phyloP scores from a whole-genome alignment of 1,140 invertebrate genomes.

The Heliconius congener region DNA sequence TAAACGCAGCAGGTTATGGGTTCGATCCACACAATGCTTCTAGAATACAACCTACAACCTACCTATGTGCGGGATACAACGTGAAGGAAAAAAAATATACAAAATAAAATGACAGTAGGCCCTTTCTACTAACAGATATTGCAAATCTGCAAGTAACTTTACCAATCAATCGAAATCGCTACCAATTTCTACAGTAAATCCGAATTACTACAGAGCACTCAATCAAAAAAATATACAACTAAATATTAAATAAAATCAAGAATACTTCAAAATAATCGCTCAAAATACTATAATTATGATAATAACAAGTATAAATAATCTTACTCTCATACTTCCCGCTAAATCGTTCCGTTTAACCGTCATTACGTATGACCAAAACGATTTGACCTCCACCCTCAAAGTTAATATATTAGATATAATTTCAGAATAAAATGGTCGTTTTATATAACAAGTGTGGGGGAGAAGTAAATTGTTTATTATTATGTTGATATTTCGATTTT shows the following conservation, averaged over 20 bases:
- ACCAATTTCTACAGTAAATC: too few species aligned
- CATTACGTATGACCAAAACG: neutral
- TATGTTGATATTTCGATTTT: neutral
- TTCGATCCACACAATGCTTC: too few species aligned
- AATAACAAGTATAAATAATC: constrained; percentile 6
- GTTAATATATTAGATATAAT: neutral
- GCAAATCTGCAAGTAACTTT: too few species aligned
- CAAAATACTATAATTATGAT: constrained; percentile 3
- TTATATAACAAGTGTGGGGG: neutral
- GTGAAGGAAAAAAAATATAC: too few species aligned
- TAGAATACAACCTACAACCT: too few species aligned
- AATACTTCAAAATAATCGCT: neutral
- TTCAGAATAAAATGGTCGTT: neutral
- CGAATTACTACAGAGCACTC: too few species aligned
- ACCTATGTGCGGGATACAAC: too few species aligned
- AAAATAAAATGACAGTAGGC: too few species aligned
- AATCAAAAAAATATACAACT: too few species aligned
- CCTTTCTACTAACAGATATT: too few species aligned
- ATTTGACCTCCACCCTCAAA: neutral
- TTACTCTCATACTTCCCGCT: neutral
- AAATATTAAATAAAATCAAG: neutral
- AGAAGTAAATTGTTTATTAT: constrained; percentile 1
- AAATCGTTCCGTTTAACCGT: neutral
- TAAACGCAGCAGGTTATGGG: too few species aligned
- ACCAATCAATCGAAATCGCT: too few species aligned